Evolutionary conservation across 2,797 vertebrate species (phyloP), one percentile per base, ranked within the genome.

Genomic region (Catharus ustulatus): DNA sequence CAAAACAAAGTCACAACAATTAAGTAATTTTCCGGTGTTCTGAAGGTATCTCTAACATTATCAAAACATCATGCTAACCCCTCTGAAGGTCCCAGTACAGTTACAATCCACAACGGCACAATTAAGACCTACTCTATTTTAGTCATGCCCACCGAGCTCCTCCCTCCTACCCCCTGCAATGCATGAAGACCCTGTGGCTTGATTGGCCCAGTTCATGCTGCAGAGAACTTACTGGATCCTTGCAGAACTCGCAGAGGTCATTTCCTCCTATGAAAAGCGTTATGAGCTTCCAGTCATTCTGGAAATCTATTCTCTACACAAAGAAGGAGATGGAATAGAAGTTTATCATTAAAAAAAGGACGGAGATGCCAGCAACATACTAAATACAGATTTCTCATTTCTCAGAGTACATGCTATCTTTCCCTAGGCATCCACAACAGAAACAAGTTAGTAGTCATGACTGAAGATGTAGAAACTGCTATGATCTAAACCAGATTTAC

Each of bases 181-280:
- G 19, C n/a, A 49, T 2, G 22, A 15, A 61, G 29, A 51, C 30
- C 40, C 15, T 3, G 5, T 3, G 23, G 34, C 38, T 55, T 43
- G 18, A 12, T 30, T 43, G 51, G 40, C 69, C 30, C 59, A 26
- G 36, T 10, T 88, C 48, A 43, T 0, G 1, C 40, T 78, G 51
- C 19, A 43, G 21, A 19, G 6, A 40, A 98, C 98, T 96, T 98
- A 98, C 98, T 59, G 9, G 69, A 63, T 98, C 9, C 0, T 51
- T 2, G 38, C 98, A 98, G 90, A 40, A 57, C 0, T 1, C 0
- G 11, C 98, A 98, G 11, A 98, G 95, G 87, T 98, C 97, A 23
- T 98, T 98, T 95, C 96, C 96, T 73, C 98, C 98, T 75, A 98
- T 96, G 72, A 98, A 97, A 40, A 98, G 10, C 2, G 98, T 98